These are phyloP conservation scores for Galerucella nymphaeae DNA, from an alignment of 2,888 invertebrate species.

Conservation along the genomic window DNA sequence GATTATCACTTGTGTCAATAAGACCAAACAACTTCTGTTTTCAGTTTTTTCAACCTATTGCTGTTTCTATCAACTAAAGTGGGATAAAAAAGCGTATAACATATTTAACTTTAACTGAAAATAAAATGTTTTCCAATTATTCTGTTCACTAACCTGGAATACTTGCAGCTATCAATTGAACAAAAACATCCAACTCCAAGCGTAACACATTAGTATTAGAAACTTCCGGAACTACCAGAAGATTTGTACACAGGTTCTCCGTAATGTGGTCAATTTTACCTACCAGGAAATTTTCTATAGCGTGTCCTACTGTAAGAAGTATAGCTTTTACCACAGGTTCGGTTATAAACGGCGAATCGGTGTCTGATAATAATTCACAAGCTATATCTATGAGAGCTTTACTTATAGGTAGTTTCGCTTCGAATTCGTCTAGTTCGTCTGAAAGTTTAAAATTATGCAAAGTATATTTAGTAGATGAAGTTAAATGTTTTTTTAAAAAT, in stretches of 20 bases:
- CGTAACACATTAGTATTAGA: constrained; percentile 51
- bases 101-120: no score
- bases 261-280: constrained; percentile 51
- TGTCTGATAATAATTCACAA: constrained; percentile 66
- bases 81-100: no score
- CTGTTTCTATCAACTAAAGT: no score
- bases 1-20: no score
- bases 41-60: no score
- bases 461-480: neutral
- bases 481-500: neutral
- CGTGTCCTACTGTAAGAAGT: constrained; percentile 64
- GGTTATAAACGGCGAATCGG: constrained; percentile 64
- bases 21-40: no score
- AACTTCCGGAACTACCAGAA: constrained; percentile 51
- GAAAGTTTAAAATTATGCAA: constrained; percentile 41
- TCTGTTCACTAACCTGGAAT: constrained; percentile 57
- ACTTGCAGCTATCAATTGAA: constrained; percentile 52
- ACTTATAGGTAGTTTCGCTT: constrained; percentile 65
- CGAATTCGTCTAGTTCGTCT: constrained; percentile 68
- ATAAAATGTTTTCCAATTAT: no score
- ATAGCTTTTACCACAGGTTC: constrained; percentile 67
- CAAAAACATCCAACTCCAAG: constrained; percentile 57
- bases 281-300: constrained; percentile 59
- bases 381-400: constrained; percentile 65
- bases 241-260: constrained; percentile 50